phyloP scores from a whole-genome alignment of 2,888 invertebrate species.

The Metopia argyrocephala region DNA sequence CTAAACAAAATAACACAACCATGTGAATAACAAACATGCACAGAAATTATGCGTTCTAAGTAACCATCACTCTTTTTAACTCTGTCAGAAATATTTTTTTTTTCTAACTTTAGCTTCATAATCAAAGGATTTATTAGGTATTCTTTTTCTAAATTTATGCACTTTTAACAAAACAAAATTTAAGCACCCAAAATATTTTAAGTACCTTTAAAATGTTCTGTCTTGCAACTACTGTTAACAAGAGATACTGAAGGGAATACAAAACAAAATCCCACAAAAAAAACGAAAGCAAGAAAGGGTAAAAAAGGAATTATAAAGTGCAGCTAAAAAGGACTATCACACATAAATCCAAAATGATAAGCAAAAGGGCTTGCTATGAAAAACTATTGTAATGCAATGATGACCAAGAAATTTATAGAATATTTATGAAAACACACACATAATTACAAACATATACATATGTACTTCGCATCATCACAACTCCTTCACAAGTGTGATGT shows the following conservation, averaged over 20 bases:
- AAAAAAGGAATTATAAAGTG: not conserved
- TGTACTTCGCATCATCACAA: not conserved
- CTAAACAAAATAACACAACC: too few relatives aligned
- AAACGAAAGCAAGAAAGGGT: not conserved
- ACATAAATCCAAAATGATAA: constrained; percentile 41
- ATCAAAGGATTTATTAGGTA: not conserved
- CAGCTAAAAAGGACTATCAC: not conserved
- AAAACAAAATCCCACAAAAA: not conserved
- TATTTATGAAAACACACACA: constrained; percentile 62
- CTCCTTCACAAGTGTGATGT: too few relatives aligned
- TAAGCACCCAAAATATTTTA: not conserved
- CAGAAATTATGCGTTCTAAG: too few relatives aligned
- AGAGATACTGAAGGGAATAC: too few relatives aligned
- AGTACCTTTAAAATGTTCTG: not conserved
- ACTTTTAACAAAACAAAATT: not conserved
- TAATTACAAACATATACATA: constrained; percentile 8
- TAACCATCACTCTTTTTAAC: too few relatives aligned
- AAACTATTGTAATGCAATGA: constrained; percentile 26
- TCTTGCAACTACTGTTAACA: not conserved
- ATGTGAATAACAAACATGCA: too few relatives aligned
- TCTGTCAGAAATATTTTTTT: too few relatives aligned
- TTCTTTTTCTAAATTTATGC: not conserved
- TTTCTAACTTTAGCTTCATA: not conserved
- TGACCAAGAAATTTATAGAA: constrained; percentile 57
- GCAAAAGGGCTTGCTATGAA: constrained; percentile 33